phyloP scores from a whole-genome alignment of 2,888 invertebrate species.

The Apamea sordens region DNA sequence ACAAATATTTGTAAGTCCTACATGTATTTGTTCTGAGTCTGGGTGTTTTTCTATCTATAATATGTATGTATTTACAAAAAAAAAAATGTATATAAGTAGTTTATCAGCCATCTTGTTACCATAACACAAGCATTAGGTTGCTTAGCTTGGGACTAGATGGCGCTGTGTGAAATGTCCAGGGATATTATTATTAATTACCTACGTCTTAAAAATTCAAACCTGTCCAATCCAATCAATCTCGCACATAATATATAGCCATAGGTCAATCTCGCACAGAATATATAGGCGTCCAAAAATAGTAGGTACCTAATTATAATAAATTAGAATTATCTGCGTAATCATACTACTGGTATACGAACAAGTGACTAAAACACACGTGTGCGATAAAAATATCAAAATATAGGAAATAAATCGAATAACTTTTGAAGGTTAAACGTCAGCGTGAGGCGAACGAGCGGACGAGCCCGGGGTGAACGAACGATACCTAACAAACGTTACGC shows the following conservation, averaged over 20 bases:
- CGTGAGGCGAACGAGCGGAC: constrained; percentile 47
- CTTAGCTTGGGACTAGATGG: no score
- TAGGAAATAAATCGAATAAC: constrained; percentile 58
- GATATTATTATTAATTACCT: no score
- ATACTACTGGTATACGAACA: constrained; percentile 1
- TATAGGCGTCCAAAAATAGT: constrained; percentile 12
- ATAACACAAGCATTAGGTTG: no score
- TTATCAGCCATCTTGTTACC: no score
- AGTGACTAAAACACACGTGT: constrained; percentile 19
- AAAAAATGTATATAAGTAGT: no score
- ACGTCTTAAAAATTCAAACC: not conserved
- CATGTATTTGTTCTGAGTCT: no score
- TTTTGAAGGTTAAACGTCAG: constrained; percentile 56
- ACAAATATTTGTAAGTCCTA: no score
- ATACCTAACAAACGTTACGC: constrained; percentile 67
- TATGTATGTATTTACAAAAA: no score
- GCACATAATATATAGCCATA: no score
- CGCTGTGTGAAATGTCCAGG: no score
- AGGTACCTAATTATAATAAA: not conserved
- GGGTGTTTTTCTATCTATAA: no score
- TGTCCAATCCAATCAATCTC: not conserved
- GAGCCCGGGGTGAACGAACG: constrained; percentile 68
- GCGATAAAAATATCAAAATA: constrained; percentile 47
- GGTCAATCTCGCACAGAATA: not conserved
- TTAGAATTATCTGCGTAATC: constrained; percentile 15